phyloP scores from a whole-genome alignment of 2,888 invertebrate genomes.

The Agelastica alni region DNA sequence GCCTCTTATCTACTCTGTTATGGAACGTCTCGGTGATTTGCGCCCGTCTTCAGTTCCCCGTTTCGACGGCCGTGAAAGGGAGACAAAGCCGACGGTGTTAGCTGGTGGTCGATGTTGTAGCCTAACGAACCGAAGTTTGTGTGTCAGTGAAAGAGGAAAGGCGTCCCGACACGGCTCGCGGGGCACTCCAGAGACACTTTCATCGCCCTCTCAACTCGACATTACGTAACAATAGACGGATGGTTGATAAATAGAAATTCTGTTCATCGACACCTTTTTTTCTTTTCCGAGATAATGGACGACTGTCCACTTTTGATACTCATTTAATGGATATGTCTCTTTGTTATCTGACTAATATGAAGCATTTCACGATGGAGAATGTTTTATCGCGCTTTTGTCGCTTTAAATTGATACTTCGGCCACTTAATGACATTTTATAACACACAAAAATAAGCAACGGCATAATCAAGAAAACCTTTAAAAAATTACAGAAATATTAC shows the following conservation, averaged over 20 bases:
- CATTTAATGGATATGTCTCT: background rate
- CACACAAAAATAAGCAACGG: no score
- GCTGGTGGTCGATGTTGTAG: slow-evolving; percentile 21
- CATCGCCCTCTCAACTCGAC: slow-evolving; percentile 8
- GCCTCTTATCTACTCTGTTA: slow-evolving; percentile 10
- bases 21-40: slow-evolving; percentile 12
- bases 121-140: slow-evolving; percentile 22
- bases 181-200: slow-evolving; percentile 17
- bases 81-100: slow-evolving; percentile 8
- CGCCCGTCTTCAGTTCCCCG: slow-evolving; percentile 2
- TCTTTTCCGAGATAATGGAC: slow-evolving; percentile 11
- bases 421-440: no score
- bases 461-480: no score
- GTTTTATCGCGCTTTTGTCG: no score
- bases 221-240: slow-evolving; percentile 11
- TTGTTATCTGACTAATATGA: background rate
- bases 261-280: slow-evolving; percentile 15
- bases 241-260: slow-evolving; percentile 11
- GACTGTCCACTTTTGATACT: slow-evolving; percentile 3
- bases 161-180: slow-evolving; percentile 12
- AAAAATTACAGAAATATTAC: no score
- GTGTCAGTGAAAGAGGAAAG: slow-evolving; percentile 21
- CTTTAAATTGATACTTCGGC: no score
- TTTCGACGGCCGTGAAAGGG: slow-evolving; percentile 18
- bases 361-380: no score